Conservation (phyloP, 2,113 vertebrate species). For the Eudorcas thomsonii region DNA sequence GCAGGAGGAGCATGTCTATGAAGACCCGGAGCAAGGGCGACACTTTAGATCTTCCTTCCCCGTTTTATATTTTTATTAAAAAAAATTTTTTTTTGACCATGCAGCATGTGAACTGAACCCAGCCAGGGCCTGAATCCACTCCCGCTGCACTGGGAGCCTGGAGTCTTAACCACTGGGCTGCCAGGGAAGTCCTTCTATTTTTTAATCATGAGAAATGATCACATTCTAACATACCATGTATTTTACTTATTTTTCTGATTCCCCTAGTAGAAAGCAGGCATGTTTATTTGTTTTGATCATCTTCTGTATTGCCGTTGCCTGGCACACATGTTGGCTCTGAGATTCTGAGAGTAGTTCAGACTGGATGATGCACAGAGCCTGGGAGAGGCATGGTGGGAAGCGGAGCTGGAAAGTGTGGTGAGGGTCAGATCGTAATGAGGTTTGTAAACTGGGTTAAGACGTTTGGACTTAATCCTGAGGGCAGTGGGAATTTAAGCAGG, state of each 20-base stretch:
- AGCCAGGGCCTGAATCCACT: not conserved
- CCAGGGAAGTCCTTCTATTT: not conserved
- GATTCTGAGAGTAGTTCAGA: not conserved
- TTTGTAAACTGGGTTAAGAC: not conserved
- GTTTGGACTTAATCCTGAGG: not conserved
- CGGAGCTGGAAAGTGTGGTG: no score
- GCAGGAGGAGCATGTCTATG: not conserved
- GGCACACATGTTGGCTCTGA: not conserved
- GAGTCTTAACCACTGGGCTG: not conserved
- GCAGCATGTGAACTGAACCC: not conserved
- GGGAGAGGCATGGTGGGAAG: not conserved
- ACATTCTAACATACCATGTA: not conserved
- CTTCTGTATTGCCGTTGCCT: not conserved
- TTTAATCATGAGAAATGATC: not conserved
- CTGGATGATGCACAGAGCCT: not conserved
- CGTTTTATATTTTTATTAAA: not conserved
- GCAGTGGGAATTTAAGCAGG: not conserved
- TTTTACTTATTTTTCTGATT: not conserved
- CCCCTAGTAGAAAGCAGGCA: not conserved
- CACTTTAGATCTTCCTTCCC: not conserved
- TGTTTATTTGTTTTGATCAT: conserved; percentile 1
- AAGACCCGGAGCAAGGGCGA: not conserved
- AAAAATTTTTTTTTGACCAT: not conserved
- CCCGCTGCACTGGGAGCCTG: not conserved
- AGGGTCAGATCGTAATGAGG: not conserved